Evolutionary conservation across 2,113 vertebrate species (phyloP).

Genomic region (Osmerus eperlanus): DNA sequence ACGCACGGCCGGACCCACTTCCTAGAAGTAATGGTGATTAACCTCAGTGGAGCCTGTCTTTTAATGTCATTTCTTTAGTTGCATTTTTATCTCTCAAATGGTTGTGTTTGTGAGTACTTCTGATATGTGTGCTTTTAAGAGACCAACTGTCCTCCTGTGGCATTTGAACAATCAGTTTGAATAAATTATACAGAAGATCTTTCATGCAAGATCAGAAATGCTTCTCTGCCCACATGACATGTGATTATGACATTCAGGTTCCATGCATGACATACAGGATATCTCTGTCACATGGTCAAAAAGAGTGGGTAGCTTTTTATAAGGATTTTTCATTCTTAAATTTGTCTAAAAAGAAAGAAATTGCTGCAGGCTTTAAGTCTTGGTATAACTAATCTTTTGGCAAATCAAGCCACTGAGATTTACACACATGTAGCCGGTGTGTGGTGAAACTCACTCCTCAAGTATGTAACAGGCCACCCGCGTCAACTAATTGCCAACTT

Average conservation of each 20-base stretch:
- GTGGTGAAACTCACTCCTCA: too few species aligned
- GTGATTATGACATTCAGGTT: constrained; percentile 59
- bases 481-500: too few species aligned
- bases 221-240: constrained; percentile 28
- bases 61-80: background rate
- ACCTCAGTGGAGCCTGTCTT: background rate
- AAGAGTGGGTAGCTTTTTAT: constrained; percentile 35
- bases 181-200: constrained; percentile 26
- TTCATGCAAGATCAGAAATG: constrained; percentile 27
- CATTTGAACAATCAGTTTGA: constrained; percentile 33
- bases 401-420: constrained; percentile 32
- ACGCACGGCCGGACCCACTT: background rate
- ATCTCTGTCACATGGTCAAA: constrained; percentile 57
- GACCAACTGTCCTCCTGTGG: constrained; percentile 19
- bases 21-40: background rate
- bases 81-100: background rate
- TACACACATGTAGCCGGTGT: constrained; percentile 19
- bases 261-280: constrained; percentile 39
- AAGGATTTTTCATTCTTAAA: constrained; percentile 46
- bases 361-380: too few species aligned
- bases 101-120: background rate
- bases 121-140: background rate
- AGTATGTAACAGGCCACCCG: too few species aligned
- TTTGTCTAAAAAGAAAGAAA: constrained; percentile 5
- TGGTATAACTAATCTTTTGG: too few species aligned